Base-by-base conservation (phyloP, 2,113 vertebrate genomes). In the Gallinago media region DNA sequence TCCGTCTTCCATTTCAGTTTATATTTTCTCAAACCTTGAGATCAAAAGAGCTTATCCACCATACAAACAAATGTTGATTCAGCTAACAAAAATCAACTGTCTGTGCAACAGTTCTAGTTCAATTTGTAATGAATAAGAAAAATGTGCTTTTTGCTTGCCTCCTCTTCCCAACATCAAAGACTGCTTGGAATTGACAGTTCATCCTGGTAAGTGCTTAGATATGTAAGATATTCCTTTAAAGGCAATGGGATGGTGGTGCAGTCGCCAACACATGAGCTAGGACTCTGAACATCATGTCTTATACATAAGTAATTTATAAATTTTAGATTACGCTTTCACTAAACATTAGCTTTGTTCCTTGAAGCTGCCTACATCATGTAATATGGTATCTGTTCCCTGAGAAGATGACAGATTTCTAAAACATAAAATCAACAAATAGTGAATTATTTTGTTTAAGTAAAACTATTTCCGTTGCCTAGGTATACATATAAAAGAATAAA, bases 341-440 rank as follows among this genome's bases (percentile, higher is more conserved):
- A 90, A 92, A 54, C 21, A 55, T 66, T 88, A 68, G 12, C 5
- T 79, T 93, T 76, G 8, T 72, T 52, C 40, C 40, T 85, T 79
- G 75, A 76, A 91, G n/a, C 29, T 88, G 74, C 27, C 20, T 92
- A 59, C 7, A 49, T 62, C 34, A 11, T 11, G 3, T 82, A 58
- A 76, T 38, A 40, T n/a, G 44, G 36, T 76, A 74, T 88, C 42
- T 90, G 46, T 82, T 94, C 26, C n/a, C 6, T 90, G 67, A 89
- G 50, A 85, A 80, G 71, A 83, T 68, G 85, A 85, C 58, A 92
- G 42, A 73, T 72, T 72, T 88, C 58, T 93, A 49, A 96, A 93
- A 70, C 34, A 77, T 44, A 75, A 91, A 81, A 75, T 82, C 38
- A 88, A 82, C 21, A 85, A 82, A 79, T 12, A 76, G 4, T 54